A percentile compares a stretch with the other conserved stretches of the same genome.
Conservation (phyloP, 2,797 vertebrate genomes). For the Poeciliopsis infans region DNA sequence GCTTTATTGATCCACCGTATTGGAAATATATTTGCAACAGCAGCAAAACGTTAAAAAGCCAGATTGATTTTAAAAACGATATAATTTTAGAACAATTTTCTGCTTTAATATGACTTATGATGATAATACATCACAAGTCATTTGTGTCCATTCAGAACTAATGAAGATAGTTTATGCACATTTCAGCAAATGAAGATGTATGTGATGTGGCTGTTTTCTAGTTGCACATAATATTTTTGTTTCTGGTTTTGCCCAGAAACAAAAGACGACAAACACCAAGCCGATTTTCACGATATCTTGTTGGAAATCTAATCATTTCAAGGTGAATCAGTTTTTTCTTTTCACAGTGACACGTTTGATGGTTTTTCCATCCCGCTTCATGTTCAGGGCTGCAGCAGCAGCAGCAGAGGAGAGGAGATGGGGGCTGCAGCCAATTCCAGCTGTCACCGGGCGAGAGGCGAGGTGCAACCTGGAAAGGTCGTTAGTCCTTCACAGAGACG, state of each 20-base stretch:
- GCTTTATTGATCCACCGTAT: not conserved
- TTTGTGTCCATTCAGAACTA: not conserved
- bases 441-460: not conserved
- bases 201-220: not conserved
- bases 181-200: not conserved
- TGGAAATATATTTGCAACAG: not conserved
- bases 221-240: not conserved
- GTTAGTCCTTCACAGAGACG: slow-evolving; percentile 4
- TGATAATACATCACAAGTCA: not conserved
- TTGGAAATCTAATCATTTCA: not conserved
- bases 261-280: not conserved
- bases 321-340: not conserved
- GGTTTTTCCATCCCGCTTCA: not conserved
- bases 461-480: slow-evolving; percentile 5
- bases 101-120: not conserved
- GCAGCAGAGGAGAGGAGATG: not conserved
- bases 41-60: not conserved
- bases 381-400: not conserved
- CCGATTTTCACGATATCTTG: not conserved
- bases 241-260: not conserved
- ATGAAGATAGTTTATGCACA: not conserved
- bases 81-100: not conserved
- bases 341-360: slow-evolving; percentile 1
- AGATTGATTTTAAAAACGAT: too few relatives aligned
- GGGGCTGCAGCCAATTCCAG: slow-evolving; percentile 6